A percentile compares a stretch with the other conserved stretches of the same genome.
Conservation (phyloP, 2,113 vertebrate genomes). For the Ctenomys sociabilis region DNA sequence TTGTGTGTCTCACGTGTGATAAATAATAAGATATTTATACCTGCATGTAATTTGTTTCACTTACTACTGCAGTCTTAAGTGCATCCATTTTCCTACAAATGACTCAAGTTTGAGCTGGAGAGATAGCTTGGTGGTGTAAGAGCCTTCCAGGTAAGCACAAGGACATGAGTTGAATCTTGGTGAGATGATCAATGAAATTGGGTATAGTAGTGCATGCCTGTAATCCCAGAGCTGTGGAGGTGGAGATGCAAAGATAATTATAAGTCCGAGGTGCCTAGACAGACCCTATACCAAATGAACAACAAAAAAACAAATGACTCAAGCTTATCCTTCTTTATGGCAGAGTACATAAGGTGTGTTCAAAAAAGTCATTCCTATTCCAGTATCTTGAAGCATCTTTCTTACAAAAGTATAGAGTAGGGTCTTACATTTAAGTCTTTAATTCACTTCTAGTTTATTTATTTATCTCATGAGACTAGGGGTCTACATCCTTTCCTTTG, state of each 20-base stretch:
- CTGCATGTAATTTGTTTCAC: background rate
- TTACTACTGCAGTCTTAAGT: background rate
- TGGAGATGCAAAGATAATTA: too few species aligned
- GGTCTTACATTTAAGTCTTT: background rate
- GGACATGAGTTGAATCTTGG: too few species aligned
- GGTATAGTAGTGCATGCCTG: too few species aligned
- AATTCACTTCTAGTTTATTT: background rate
- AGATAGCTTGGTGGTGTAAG: too few species aligned
- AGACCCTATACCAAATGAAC: background rate
- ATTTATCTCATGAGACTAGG: background rate
- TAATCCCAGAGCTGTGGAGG: too few species aligned
- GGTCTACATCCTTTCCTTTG: background rate
- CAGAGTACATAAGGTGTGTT: background rate
- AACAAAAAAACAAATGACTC: background rate
- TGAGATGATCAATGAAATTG: too few species aligned
- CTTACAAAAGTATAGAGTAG: background rate
- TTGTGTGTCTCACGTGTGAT: background rate
- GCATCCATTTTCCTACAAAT: background rate
- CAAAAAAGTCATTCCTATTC: background rate
- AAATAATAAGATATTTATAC: background rate
- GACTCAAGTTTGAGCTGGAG: background rate
- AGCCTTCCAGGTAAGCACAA: too few species aligned
- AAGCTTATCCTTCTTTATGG: background rate
- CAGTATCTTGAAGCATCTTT: background rate
- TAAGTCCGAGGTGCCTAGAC: too few species aligned